Evolutionary conservation across 23 tunicate genomes (phyloP).

Genomic region (Halocynthia roretzi): DNA sequence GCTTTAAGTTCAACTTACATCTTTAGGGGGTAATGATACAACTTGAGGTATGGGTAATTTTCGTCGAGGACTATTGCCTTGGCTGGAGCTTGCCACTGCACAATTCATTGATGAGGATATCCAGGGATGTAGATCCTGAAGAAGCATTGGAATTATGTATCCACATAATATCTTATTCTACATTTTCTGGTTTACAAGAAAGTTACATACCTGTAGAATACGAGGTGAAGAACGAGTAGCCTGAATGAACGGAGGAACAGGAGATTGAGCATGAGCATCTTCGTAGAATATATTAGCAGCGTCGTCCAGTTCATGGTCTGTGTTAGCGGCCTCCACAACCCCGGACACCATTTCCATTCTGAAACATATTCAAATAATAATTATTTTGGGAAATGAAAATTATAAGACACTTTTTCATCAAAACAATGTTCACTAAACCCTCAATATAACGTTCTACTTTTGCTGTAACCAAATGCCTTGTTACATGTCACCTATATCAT

Average conservation of each 20-base stretch:
- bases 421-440: neutral
- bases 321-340: conserved; percentile 65
- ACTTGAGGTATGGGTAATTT: conserved; percentile 33
- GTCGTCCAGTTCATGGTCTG: conserved; percentile 57
- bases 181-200: too few species aligned
- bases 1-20: conserved; percentile 1
- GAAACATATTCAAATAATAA: neutral
- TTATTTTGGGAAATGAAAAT: neutral
- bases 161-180: too few species aligned
- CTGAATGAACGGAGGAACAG: neutral
- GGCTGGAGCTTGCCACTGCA: conserved; percentile 1
- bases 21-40: conserved; percentile 2
- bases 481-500: too few species aligned
- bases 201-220: too few species aligned
- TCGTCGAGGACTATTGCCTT: conserved; percentile 31
- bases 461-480: too few species aligned
- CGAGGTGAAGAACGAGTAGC: too few species aligned
- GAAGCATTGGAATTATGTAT: too few species aligned
- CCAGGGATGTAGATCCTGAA: conserved; percentile 23
- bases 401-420: neutral
- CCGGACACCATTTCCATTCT: conserved; percentile 80
- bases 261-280: conserved; percentile 13
- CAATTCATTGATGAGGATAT: neutral
- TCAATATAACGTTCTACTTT: too few species aligned
- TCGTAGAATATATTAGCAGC: conserved; percentile 59